Conservation (phyloP, 2,888 invertebrate species). For the Brenthis daphne region DNA sequence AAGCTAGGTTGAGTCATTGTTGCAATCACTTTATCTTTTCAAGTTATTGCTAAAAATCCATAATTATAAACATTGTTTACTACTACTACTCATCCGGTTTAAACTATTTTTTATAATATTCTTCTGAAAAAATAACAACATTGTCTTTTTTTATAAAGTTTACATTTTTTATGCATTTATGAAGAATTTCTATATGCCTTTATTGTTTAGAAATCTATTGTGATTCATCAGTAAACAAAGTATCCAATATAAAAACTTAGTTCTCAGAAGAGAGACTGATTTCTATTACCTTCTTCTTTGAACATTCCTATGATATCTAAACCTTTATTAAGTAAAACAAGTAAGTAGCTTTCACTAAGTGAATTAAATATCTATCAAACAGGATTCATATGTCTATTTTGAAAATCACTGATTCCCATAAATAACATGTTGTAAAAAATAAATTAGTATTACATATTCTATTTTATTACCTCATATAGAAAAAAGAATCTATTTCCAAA, state of each 20-base stretch:
- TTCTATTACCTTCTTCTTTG: slow-evolving; percentile 4
- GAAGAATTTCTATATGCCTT: slow-evolving; percentile 37
- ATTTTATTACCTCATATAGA: neutral
- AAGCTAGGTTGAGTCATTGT: slow-evolving; percentile 80
- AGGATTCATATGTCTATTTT: slow-evolving; percentile 1
- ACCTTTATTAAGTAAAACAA: slow-evolving; percentile 9
- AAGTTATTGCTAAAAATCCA: slow-evolving; percentile 54
- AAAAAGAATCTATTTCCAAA: neutral
- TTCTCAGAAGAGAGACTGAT: neutral
- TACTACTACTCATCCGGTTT: slow-evolving; percentile 10
- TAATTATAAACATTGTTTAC: slow-evolving; percentile 55
- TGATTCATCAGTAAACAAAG: slow-evolving; percentile 40
- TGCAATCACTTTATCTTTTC: slow-evolving; percentile 59
- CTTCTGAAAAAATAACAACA: slow-evolving; percentile 15
- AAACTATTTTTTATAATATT: slow-evolving; percentile 6
- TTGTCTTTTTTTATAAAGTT: slow-evolving; percentile 5
- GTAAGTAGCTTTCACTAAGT: slow-evolving; percentile 17
- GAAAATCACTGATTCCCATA: neutral
- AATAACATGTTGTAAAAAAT: neutral
- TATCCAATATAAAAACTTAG: slow-evolving; percentile 22
- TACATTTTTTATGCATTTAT: slow-evolving; percentile 4
- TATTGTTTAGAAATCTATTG: slow-evolving; percentile 42
- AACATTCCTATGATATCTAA: slow-evolving; percentile 1
- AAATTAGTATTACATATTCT: neutral
- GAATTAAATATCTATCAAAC: slow-evolving; percentile 5